Evolutionary conservation across 2,888 invertebrate species (phyloP).

Genomic region (Caenorhabditis sp.): DNA sequence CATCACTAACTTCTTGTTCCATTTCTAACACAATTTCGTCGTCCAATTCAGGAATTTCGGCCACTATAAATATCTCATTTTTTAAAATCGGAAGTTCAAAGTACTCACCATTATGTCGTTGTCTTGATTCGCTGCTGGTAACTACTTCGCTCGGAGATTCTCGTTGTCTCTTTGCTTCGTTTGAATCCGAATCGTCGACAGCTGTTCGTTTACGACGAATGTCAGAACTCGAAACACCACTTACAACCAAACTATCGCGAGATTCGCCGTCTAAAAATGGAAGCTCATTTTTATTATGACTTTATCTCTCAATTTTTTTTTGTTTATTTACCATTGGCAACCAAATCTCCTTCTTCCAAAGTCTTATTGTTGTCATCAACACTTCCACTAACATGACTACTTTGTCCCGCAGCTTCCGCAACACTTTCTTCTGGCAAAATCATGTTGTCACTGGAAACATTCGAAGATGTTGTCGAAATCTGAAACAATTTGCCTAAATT

Average conservation of each 20-base stretch:
- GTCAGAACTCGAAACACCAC: conserved; percentile 49
- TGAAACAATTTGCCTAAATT: not conserved
- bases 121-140: conserved; percentile 44
- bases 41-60: conserved; percentile 38
- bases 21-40: conserved; percentile 29
- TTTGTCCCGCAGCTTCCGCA: conserved; percentile 35
- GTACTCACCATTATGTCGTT: conserved; percentile 8
- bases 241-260: conserved; percentile 33
- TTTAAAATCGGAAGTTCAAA: not conserved
- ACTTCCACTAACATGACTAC: conserved; percentile 41
- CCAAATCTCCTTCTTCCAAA: conserved; percentile 3
- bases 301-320: not conserved
- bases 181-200: conserved; percentile 11
- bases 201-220: conserved; percentile 42
- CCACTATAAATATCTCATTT: conserved; percentile 28
- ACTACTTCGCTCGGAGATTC: conserved; percentile 49
- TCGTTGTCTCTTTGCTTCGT: conserved; percentile 39
- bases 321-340: conserved; percentile 12
- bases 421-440: conserved; percentile 34
- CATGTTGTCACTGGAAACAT: conserved; percentile 9
- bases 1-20: conserved; percentile 40
- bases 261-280: conserved; percentile 45
- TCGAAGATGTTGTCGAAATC: conserved; percentile 7
- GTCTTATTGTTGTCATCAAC: conserved; percentile 19
- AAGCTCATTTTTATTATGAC: not conserved